These are phyloP conservation scores for Pentalonia nigronervosa DNA, from an alignment of 1,140 invertebrate genomes.

Conservation along the genomic window DNA sequence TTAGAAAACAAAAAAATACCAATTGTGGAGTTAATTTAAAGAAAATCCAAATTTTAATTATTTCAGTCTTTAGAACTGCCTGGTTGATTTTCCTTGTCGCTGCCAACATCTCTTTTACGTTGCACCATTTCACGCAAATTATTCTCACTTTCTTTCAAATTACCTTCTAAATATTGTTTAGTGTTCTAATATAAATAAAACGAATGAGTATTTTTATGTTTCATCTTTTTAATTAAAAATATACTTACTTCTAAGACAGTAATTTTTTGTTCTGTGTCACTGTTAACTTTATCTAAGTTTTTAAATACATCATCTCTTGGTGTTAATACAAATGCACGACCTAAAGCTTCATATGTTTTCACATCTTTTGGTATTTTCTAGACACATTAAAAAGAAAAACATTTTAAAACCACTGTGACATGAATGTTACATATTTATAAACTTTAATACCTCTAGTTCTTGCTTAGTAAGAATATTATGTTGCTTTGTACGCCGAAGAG, in stretches of 20 bases:
- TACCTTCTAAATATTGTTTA: conserved; percentile 79
- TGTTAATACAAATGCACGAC: conserved; percentile 83
- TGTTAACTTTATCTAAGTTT: conserved; percentile 71
- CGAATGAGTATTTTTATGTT: neutral
- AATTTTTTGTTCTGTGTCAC: conserved; percentile 74
- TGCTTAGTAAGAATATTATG: conserved; percentile 76
- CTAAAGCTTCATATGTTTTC: conserved; percentile 80
- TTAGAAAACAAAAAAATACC: neutral
- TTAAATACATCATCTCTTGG: conserved; percentile 72
- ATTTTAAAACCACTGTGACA: neutral
- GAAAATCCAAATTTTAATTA: neutral
- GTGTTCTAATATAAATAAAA: conserved; percentile 68
- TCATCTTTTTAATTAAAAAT: neutral
- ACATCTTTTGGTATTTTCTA: conserved; percentile 69
- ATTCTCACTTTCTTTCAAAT: conserved; percentile 83
- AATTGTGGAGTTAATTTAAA: neutral
- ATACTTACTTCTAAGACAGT: conserved; percentile 72
- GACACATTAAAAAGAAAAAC: conserved; percentile 59
- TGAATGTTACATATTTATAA: neutral
- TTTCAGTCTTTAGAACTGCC: conserved; percentile 44
- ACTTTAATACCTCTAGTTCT: conserved; percentile 67
- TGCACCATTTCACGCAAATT: conserved; percentile 85
- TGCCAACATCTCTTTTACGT: conserved; percentile 68
- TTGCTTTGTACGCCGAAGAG: conserved; percentile 73
- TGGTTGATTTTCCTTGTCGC: conserved; percentile 51